Base-by-base conservation (phyloP, 92 coral and sea anemone genomes). In the Epizoanthus scotinus region DNA sequence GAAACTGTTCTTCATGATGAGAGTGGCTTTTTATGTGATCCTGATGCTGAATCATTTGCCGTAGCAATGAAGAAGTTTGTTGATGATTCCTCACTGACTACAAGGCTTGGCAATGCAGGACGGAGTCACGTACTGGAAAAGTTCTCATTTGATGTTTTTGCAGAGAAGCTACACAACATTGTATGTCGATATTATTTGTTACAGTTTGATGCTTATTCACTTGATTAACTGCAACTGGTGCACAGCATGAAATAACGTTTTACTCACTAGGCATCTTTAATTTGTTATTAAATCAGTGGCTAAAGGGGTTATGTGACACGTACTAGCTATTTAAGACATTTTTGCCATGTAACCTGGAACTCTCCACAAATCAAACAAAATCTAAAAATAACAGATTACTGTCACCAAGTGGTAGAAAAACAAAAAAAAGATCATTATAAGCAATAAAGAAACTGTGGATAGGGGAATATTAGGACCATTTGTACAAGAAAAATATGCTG, bases 61-160 rank as follows among this genome's bases (percentile, higher is more conserved):
- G 47, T 59, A 63, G 98, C 98, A 15, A 96, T 96, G 99, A 87
- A 78, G 68, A 91, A 89, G 80, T 87, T 96, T 78, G 90, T 96
- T 15, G 84, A 89, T 70, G 89, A 87, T 63, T 68, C 87, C 10
- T 79, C 82, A 1, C 84, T 96, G 19, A 85, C 87, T 57, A 36
- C 78, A 52, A 80, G 62, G 19, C 89, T 93, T 86, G 99, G 99
- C 38, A 82, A 86, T 52, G 91, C 91, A 61, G 99, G 99, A 22
- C 84, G 85, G 21, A 78, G 83, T 3, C 97, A 96, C 59, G 99
- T 96, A 22, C 69, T 84, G 70, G 89, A 83, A 82, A 93, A 91
- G 91, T 96, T 96, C 91, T 96, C 99, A n/a, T 96, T 96, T 87
- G 92, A 96, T 13, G 99, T 87, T 18, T 96, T 96, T 90, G 94